These are phyloP conservation scores for Lasioglossum albipes DNA, from an alignment of 1,140 invertebrate species.

Conservation along the genomic window DNA sequence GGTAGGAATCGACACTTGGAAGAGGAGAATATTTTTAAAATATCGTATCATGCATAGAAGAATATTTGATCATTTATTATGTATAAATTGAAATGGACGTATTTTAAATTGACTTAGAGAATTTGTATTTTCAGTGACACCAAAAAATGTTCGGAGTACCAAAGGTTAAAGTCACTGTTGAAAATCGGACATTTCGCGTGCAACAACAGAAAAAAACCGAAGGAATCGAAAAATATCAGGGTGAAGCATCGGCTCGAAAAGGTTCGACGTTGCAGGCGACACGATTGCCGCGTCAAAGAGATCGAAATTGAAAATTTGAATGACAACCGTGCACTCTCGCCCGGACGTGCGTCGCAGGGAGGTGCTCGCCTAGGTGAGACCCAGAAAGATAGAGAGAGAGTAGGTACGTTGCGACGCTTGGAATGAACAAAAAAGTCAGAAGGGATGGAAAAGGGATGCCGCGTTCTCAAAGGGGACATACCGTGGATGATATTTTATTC, in stretches of 20 bases:
- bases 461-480: slow-evolving; percentile 70
- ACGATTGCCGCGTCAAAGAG: slow-evolving; percentile 34
- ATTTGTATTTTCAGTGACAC: no score
- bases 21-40: no score
- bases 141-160: no score
- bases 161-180: no score
- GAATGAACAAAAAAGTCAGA: slow-evolving; percentile 38
- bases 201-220: no score
- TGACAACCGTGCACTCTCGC: slow-evolving; percentile 55
- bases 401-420: slow-evolving; percentile 33
- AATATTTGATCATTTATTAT: no score
- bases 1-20: no score
- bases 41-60: no score
- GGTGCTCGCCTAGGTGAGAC: slow-evolving; percentile 42
- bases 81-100: no score
- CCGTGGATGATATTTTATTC: slow-evolving; percentile 73
- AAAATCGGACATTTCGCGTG: no score
- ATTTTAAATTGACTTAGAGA: no score
- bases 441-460: slow-evolving; percentile 50
- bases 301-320: slow-evolving; percentile 59
- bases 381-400: slow-evolving; percentile 19
- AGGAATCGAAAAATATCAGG: background rate
- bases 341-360: slow-evolving; percentile 43
- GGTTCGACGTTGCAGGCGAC: slow-evolving; percentile 6
- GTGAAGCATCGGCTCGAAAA: background rate